Conservation (phyloP, 2,888 invertebrate species). For the Coenonympha arcania region DNA sequence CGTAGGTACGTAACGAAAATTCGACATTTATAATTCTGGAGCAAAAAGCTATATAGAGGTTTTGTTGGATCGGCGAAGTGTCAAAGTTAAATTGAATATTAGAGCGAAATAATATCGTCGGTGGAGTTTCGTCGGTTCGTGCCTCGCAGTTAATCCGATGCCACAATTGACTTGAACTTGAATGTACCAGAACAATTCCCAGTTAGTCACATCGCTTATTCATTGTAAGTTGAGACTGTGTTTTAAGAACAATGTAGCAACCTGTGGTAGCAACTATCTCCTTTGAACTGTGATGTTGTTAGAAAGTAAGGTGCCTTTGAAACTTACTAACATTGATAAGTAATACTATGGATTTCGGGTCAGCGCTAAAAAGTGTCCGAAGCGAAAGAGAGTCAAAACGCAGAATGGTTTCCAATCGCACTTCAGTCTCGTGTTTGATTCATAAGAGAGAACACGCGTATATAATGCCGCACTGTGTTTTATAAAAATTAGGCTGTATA, state of each 20-base stretch:
- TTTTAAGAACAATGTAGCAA: conserved; percentile 23
- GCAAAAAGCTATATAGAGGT: conserved; percentile 63
- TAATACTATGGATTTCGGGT: too few species aligned
- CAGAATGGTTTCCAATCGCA: too few species aligned
- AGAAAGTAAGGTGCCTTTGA: background rate
- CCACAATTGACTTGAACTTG: conserved; percentile 65
- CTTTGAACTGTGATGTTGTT: background rate
- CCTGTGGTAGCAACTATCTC: background rate
- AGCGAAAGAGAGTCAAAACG: too few species aligned
- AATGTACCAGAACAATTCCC: conserved; percentile 56
- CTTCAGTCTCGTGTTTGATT: too few species aligned
- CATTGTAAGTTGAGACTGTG: conserved; percentile 44
- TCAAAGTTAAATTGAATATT: conserved; percentile 75
- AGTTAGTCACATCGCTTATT: conserved; percentile 57
- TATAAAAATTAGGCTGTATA: too few species aligned
- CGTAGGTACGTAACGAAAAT: conserved; percentile 23
- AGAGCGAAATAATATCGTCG: conserved; percentile 66
- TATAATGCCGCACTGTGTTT: too few species aligned
- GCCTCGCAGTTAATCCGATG: conserved; percentile 70
- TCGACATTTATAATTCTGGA: conserved; percentile 34
- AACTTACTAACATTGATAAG: background rate
- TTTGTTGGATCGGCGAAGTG: conserved; percentile 65
- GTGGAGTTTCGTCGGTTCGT: conserved; percentile 56
- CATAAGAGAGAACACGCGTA: too few species aligned
- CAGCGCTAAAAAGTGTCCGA: too few species aligned